phyloP scores from a whole-genome alignment of 2,888 invertebrate species.

The Eupithecia inturbata region DNA sequence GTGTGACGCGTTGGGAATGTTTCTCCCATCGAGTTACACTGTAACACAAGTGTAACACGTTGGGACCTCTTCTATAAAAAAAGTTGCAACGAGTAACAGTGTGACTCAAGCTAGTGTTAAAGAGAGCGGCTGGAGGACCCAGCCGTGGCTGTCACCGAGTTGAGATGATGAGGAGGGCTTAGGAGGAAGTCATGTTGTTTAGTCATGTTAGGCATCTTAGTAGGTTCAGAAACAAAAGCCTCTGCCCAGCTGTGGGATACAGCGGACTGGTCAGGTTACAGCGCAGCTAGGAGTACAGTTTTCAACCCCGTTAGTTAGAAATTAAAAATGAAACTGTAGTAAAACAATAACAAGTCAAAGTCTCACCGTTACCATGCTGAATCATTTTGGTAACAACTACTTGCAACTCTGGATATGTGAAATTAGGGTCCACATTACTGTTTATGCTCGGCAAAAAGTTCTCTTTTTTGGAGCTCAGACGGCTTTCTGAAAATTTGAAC shows the following conservation, averaged over 20 bases:
- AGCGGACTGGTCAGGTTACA: neutral
- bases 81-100: no score
- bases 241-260: neutral
- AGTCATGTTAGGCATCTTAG: neutral
- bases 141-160: neutral
- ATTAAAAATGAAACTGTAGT: constrained; percentile 26
- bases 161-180: neutral
- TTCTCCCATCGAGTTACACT: no score
- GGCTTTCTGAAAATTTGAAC: constrained; percentile 64
- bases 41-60: no score
- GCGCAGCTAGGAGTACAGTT: neutral
- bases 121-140: neutral
- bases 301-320: neutral
- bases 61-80: no score
- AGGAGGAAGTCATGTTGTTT: no score
- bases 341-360: constrained; percentile 23
- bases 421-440: constrained; percentile 53
- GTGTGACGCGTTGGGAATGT: no score
- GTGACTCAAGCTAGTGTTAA: no score
- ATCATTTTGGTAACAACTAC: constrained; percentile 78
- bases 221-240: neutral
- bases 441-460: constrained; percentile 58
- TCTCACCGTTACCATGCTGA: constrained; percentile 74
- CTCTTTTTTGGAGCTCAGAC: constrained; percentile 59
- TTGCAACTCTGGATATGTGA: constrained; percentile 75